phyloP scores from a whole-genome alignment of 2,888 invertebrate species.

The Serripes groenlandicus region DNA sequence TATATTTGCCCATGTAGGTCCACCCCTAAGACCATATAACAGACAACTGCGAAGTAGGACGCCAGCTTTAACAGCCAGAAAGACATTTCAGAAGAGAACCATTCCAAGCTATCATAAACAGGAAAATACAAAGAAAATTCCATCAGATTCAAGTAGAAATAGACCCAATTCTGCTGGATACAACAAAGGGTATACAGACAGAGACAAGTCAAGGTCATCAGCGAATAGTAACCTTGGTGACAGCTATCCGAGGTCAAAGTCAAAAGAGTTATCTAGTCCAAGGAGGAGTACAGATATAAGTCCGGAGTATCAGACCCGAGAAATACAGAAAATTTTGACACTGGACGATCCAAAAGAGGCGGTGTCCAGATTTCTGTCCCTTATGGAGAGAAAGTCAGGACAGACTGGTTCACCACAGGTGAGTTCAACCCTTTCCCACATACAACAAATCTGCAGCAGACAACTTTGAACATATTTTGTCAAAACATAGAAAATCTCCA shows the following conservation, averaged over 20 bases:
- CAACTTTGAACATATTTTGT: too few relatives aligned
- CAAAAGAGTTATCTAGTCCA: neutral
- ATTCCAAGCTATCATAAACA: slow-evolving; percentile 3
- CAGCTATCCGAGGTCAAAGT: slow-evolving; percentile 1
- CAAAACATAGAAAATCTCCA: too few relatives aligned
- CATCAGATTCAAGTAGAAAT: slow-evolving; percentile 18
- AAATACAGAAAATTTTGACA: slow-evolving; percentile 76
- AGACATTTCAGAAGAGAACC: slow-evolving; percentile 8
- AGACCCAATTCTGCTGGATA: slow-evolving; percentile 11
- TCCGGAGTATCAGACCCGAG: slow-evolving; percentile 66
- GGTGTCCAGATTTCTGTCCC: slow-evolving; percentile 73
- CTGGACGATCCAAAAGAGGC: slow-evolving; percentile 79
- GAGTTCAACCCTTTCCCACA: too few relatives aligned
- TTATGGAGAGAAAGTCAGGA: slow-evolving; percentile 49
- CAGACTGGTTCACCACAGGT: neutral
- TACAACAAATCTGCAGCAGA: too few relatives aligned
- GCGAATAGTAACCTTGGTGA: neutral
- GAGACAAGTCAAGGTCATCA: slow-evolving; percentile 34
- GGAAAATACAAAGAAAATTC: neutral
- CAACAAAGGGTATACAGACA: neutral
- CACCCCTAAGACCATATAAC: neutral
- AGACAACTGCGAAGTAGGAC: slow-evolving; percentile 33
- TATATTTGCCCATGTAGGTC: too few relatives aligned
- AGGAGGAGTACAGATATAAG: slow-evolving; percentile 4
- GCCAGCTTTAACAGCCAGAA: slow-evolving; percentile 24